phyloP scores from a whole-genome alignment of 2,113 vertebrate species.

The Pterocles burchelli region DNA sequence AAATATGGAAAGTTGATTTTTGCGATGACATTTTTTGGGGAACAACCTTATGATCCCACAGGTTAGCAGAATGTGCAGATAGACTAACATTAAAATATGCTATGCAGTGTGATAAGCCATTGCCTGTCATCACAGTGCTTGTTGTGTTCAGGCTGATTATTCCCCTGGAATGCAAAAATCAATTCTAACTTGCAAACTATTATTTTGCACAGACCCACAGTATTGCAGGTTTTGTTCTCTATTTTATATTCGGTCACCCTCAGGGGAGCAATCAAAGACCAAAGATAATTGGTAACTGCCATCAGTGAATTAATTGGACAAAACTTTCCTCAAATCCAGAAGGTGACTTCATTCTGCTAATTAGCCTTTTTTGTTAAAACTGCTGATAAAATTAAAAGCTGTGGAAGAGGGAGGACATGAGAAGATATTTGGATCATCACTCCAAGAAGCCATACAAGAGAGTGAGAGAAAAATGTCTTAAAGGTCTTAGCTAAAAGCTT shows the following conservation, averaged over 20 bases:
- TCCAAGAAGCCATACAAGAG: neutral
- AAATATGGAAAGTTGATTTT: neutral
- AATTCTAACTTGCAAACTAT: conserved; percentile 22
- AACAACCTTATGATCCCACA: neutral
- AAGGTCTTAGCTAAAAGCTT: neutral
- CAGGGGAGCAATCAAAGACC: conserved; percentile 2
- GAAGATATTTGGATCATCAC: neutral
- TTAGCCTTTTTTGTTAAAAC: neutral
- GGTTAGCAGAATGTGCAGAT: neutral
- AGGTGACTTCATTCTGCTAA: neutral
- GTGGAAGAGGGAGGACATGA: neutral
- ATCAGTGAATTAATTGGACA: neutral
- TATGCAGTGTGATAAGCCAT: neutral
- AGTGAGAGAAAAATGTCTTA: neutral
- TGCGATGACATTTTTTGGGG: neutral
- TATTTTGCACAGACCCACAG: neutral
- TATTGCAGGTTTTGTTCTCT: neutral
- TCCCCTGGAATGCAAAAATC: conserved; percentile 20
- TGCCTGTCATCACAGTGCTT: neutral
- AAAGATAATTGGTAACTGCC: conserved; percentile 13
- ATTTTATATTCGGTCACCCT: neutral
- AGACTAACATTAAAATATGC: neutral
- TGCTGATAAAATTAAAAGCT: neutral
- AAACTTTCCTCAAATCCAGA: neutral
- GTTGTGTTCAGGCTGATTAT: neutral